phyloP scores from a whole-genome alignment of 2,888 invertebrate genomes.

The Neocrepidodera transversa region DNA sequence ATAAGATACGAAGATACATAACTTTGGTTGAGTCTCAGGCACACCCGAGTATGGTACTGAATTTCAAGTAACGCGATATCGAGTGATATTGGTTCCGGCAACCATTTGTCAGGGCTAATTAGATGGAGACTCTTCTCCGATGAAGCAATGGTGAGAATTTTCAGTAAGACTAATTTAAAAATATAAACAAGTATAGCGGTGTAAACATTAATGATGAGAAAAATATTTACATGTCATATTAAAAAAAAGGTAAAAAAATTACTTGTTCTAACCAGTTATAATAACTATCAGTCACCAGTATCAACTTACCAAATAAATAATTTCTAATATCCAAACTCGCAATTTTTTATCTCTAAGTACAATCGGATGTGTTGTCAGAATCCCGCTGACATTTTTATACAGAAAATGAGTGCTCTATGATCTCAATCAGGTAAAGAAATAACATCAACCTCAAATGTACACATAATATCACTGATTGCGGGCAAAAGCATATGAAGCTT shows the following conservation, averaged over 20 bases:
- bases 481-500: slow-evolving; percentile 16
- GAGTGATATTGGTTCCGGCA: slow-evolving; percentile 7
- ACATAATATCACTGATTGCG: slow-evolving; percentile 22
- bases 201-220: no score
- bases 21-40: slow-evolving; percentile 13
- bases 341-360: slow-evolving; percentile 8
- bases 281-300: no score
- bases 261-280: no score
- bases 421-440: slow-evolving; percentile 22
- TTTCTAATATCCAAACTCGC: neutral
- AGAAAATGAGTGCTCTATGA: slow-evolving; percentile 14
- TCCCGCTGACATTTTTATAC: slow-evolving; percentile 22
- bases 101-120: slow-evolving; percentile 13
- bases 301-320: no score
- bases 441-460: slow-evolving; percentile 19
- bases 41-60: slow-evolving; percentile 29
- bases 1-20: slow-evolving; percentile 22
- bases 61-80: slow-evolving; percentile 25
- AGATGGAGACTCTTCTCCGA: slow-evolving; percentile 2
- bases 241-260: no score
- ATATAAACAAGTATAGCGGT: no score
- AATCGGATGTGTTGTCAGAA: slow-evolving; percentile 10
- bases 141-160: neutral
- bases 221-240: no score
- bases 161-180: no score